Evolutionary conservation across 2,113 vertebrate species (phyloP).

Genomic region (Melanostigma gelatinosum): DNA sequence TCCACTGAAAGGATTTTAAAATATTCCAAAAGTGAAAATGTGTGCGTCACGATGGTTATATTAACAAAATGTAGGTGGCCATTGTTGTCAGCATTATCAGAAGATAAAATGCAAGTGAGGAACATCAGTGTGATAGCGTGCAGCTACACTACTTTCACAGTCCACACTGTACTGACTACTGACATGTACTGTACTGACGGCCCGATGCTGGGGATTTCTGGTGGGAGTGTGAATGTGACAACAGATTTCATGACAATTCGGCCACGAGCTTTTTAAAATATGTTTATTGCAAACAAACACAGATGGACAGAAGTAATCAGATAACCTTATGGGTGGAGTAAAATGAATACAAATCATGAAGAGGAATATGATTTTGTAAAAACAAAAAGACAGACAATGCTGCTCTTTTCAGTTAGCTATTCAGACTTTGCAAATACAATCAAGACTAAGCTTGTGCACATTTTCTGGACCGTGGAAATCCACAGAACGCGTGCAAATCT

Average conservation of each 20-base stretch:
- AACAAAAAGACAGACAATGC: background rate
- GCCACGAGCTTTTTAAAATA: slow-evolving; percentile 18
- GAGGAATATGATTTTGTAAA: background rate
- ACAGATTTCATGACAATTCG: slow-evolving; percentile 15
- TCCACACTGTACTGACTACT: background rate
- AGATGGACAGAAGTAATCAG: slow-evolving; percentile 21
- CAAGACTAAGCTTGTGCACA: background rate
- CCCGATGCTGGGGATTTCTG: slow-evolving; percentile 9
- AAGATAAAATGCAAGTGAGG: background rate
- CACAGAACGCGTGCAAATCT: background rate
- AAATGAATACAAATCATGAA: background rate
- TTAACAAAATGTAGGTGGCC: background rate
- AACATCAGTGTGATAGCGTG: background rate
- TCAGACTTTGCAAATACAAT: background rate
- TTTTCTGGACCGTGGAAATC: background rate
- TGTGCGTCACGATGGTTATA: background rate
- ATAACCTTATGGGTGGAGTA: background rate
- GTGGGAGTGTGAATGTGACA: slow-evolving; percentile 37
- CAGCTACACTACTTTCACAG: background rate
- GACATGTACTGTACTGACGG: background rate
- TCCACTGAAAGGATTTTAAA: background rate
- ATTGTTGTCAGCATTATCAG: background rate
- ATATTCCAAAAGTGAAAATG: background rate
- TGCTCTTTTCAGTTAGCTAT: background rate
- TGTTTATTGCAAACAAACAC: slow-evolving; percentile 42